Conservation (phyloP, 2,797 vertebrate species). For the Allochrocebus solatus region DNA sequence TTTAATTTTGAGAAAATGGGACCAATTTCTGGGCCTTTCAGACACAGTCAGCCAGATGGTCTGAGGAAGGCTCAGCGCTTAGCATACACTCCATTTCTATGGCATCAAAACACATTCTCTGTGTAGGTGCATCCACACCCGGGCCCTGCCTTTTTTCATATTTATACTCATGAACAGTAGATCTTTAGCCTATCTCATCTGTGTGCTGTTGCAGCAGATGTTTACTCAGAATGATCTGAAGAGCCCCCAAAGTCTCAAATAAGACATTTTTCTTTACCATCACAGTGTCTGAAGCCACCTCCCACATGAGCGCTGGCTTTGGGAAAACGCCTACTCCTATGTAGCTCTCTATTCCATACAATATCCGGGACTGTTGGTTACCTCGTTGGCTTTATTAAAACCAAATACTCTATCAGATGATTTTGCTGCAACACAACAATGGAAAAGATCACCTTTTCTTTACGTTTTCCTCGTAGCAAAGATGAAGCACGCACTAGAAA, state of each 20-base stretch:
- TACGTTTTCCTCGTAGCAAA: not conserved
- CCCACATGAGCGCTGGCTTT: not conserved
- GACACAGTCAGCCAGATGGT: not conserved
- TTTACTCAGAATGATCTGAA: not conserved
- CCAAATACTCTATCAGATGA: not conserved
- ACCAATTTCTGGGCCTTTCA: conserved; percentile 29
- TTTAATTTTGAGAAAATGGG: conserved; percentile 71
- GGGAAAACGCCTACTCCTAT: not conserved
- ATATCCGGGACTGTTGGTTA: not conserved
- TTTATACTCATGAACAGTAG: not conserved
- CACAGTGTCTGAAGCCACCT: not conserved
- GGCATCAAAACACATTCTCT: not conserved
- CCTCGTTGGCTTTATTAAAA: not conserved
- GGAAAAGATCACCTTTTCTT: not conserved
- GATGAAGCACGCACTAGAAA: not conserved
- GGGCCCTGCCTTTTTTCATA: not conserved
- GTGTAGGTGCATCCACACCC: no score
- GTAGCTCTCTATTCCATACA: not conserved
- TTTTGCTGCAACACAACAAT: not conserved
- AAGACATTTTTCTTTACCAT: not conserved
- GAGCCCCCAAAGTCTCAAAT: not conserved
- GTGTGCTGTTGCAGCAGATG: not conserved
- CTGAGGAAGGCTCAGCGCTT: not conserved
- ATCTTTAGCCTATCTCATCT: not conserved
- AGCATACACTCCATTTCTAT: not conserved